A percentile compares a stretch with the other conserved stretches of the same genome.
These are phyloP conservation scores for Holothuria scabra DNA, from an alignment of 53 echinoderm and acorn worm genomes.

Conservation along the genomic window DNA sequence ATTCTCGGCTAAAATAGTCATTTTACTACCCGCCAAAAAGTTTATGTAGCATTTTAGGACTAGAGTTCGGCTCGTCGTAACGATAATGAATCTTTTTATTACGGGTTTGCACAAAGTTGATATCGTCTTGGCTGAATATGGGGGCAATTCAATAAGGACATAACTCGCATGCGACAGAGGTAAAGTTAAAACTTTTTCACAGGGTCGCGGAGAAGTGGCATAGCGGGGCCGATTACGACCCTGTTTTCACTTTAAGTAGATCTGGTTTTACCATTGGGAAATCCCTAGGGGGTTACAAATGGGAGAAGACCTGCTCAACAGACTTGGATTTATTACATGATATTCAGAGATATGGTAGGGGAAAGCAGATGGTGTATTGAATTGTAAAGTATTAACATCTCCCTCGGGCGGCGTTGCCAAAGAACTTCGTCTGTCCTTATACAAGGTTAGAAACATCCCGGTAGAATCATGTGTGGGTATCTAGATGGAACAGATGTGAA, in stretches of 20 bases:
- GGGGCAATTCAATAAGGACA: too few species aligned
- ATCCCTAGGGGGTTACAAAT: slow-evolving; percentile 8
- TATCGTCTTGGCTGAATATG: background rate
- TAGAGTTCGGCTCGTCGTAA: slow-evolving; percentile 3
- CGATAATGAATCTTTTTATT: slow-evolving; percentile 18
- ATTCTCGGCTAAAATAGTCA: background rate
- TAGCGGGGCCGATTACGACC: too few species aligned
- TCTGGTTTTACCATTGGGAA: slow-evolving; percentile 12
- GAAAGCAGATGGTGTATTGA: too few species aligned
- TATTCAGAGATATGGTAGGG: too few species aligned
- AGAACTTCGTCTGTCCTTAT: too few species aligned
- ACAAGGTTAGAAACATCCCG: background rate
- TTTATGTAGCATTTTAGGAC: slow-evolving; percentile 19
- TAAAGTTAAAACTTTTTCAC: too few species aligned
- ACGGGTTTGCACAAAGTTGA: slow-evolving; percentile 22
- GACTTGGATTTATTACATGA: slow-evolving; percentile 27
- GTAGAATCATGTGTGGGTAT: too few species aligned
- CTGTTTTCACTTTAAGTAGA: slow-evolving; percentile 8
- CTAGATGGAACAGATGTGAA: background rate
- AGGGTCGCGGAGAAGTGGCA: too few species aligned
- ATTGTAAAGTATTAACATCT: too few species aligned
- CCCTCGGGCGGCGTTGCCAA: too few species aligned
- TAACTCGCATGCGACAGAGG: too few species aligned
- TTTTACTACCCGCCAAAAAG: slow-evolving; percentile 12
- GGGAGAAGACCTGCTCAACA: slow-evolving; percentile 6